A percentile compares a stretch with the other conserved stretches of the same genome.
These are phyloP conservation scores for Chlorops oryzae DNA, from an alignment of 1,140 invertebrate species.

Conservation along the genomic window DNA sequence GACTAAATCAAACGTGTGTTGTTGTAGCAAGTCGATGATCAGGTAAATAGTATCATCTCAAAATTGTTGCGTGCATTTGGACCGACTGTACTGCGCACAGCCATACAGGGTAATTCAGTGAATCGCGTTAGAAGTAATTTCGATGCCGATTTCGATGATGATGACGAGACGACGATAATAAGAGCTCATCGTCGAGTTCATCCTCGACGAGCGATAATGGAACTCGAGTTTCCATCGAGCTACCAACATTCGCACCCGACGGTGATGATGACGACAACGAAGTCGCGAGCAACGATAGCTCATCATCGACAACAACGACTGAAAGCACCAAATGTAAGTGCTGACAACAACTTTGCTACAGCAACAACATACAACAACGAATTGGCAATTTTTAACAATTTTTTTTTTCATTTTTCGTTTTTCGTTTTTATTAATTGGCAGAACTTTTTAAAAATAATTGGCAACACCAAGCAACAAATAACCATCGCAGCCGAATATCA, in stretches of 20 bases:
- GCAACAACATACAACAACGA: no score
- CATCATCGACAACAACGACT: slow-evolving; percentile 8
- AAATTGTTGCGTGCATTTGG: slow-evolving; percentile 62
- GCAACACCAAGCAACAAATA: no score
- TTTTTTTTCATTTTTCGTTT: no score
- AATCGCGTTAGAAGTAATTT: slow-evolving; percentile 39
- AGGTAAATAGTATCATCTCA: slow-evolving; percentile 64
- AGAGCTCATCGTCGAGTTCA: slow-evolving; percentile 1
- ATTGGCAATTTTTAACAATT: no score
- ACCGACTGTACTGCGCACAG: slow-evolving; percentile 55
- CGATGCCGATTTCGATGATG: slow-evolving; percentile 44
- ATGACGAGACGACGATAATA: slow-evolving; percentile 25
- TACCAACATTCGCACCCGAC: slow-evolving; percentile 51
- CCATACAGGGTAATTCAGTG: slow-evolving; percentile 40
- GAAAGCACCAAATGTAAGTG: slow-evolving; percentile 16
- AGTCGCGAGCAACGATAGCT: slow-evolving; percentile 15
- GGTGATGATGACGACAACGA: slow-evolving; percentile 41
- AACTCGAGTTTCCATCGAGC: slow-evolving; percentile 46
- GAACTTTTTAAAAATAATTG: no score
- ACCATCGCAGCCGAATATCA: no score
- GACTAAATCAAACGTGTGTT: no score
- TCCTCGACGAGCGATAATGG: slow-evolving; percentile 21
- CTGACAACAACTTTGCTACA: slow-evolving; percentile 27
- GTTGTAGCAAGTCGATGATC: slow-evolving; percentile 69
- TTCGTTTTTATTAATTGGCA: no score